Conservation (phyloP, 2,888 invertebrate genomes). For the Incurvaria masculella region DNA sequence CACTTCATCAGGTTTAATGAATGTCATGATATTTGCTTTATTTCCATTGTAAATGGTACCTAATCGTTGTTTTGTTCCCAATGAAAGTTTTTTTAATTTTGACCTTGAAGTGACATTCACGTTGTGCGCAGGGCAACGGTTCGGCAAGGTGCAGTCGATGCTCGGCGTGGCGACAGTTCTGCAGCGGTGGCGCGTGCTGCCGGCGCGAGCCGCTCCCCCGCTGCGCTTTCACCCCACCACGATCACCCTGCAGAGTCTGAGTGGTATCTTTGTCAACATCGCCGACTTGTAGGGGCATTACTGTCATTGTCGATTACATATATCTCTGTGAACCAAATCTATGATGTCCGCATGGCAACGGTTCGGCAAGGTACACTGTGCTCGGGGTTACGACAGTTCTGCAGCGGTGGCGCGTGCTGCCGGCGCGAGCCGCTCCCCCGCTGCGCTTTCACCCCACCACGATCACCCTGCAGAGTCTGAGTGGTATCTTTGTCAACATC, state of each 20-base stretch:
- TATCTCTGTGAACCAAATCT: no score
- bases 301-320: no score
- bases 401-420: conserved; percentile 13
- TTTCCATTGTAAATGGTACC: no score
- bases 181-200: conserved; percentile 13
- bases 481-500: no score
- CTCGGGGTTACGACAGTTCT: conserved; percentile 15
- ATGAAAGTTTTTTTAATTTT: no score
- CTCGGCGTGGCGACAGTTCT: conserved; percentile 16
- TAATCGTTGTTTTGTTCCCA: no score
- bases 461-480: background rate
- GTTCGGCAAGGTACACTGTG: conserved; percentile 16
- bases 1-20: no score
- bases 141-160: conserved; percentile 17
- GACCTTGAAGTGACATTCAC: no score
- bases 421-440: conserved; percentile 10
- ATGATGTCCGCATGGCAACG: conserved; percentile 15
- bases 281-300: no score
- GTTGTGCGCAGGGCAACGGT: conserved; percentile 15
- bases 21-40: no score
- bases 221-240: background rate
- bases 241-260: background rate
- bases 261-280: no score
- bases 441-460: background rate
- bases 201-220: conserved; percentile 10